These are phyloP conservation scores for Rhizomys pruinosus DNA, from an alignment of 2,113 vertebrate species.

Conservation along the genomic window DNA sequence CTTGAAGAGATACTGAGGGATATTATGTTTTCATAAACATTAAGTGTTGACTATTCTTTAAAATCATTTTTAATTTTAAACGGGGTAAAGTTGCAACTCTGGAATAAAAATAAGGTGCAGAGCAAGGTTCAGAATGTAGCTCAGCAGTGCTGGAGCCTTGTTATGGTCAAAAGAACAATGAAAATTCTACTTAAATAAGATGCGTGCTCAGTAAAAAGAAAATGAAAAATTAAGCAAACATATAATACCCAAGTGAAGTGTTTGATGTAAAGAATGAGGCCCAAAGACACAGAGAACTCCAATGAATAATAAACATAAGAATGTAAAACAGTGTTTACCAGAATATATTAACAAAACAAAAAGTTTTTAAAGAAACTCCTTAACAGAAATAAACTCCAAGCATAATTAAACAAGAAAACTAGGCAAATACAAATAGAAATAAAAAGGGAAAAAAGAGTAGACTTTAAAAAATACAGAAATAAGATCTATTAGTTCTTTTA, in stretches of 20 bases:
- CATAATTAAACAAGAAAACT: background rate
- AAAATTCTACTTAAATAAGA: background rate
- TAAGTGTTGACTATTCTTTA: background rate
- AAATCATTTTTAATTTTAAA: conserved; percentile 25
- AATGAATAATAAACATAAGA: conserved; percentile 20
- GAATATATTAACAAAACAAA: background rate
- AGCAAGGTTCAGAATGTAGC: background rate
- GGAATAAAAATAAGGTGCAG: background rate
- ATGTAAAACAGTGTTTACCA: background rate
- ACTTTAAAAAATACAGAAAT: background rate
- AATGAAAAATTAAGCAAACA: background rate
- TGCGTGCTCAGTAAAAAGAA: background rate
- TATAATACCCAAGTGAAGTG: background rate
- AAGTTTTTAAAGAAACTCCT: background rate
- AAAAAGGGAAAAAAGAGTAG: background rate
- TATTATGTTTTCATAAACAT: background rate
- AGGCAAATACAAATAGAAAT: background rate
- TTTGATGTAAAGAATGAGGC: background rate
- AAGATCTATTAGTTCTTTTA: background rate
- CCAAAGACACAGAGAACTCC: conserved; percentile 15
- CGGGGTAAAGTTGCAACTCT: background rate
- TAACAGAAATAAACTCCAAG: background rate
- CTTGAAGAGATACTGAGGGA: background rate
- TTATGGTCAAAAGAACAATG: background rate
- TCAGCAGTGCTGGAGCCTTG: background rate